Percentiles rank a stretch among this genome's conserved stretches.
Conservation (phyloP, 1,140 invertebrate species). For the Musca domestica region DNA sequence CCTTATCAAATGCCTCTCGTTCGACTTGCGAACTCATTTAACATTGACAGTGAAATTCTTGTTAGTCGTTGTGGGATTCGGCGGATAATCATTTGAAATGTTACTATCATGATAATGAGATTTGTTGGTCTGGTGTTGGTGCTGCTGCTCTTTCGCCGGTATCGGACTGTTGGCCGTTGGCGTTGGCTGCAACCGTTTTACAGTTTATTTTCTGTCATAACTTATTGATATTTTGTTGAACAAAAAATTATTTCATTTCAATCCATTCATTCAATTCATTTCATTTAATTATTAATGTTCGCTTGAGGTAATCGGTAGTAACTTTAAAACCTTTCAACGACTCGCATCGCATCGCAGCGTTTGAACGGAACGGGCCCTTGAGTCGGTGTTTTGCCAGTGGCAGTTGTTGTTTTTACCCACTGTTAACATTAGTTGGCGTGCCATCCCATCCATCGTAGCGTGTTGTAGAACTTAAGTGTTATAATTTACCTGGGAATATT, state of each 20-base stretch:
- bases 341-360: neutral
- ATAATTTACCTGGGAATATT: neutral
- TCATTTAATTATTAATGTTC: conserved; percentile 10
- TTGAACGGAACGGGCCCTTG: neutral
- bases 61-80: neutral
- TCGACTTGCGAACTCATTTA: neutral
- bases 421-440: no score
- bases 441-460: no score
- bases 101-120: neutral
- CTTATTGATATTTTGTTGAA: no score
- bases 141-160: no score
- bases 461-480: neutral
- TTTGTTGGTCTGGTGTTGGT: neutral
- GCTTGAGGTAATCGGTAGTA: conserved; percentile 8
- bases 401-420: no score
- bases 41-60: conserved; percentile 19
- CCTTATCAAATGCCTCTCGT: no score
- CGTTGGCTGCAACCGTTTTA: no score
- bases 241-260: no score
- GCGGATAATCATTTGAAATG: neutral
- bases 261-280: neutral
- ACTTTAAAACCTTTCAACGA: conserved; percentile 15
- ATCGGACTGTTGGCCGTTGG: no score
- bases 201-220: no score
- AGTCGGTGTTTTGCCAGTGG: no score